Percentiles rank a stretch among this genome's conserved stretches.
Conservation (phyloP, 2,888 invertebrate genomes). For the Escarpia spicata region DNA sequence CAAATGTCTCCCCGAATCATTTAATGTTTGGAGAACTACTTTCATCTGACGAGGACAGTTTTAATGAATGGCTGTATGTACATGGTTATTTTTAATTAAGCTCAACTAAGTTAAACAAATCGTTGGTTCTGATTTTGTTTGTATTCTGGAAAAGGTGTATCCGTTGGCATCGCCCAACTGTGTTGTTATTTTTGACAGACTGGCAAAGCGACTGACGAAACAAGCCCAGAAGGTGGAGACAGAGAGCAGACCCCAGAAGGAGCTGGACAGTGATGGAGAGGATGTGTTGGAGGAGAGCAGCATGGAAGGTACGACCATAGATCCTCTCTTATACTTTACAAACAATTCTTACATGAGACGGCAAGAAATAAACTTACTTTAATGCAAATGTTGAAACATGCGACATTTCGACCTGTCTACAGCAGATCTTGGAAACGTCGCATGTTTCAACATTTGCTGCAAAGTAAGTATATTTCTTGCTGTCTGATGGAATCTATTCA, state of each 20-base stretch:
- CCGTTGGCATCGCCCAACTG: neutral
- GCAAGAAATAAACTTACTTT: no score
- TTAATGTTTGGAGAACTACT: no score
- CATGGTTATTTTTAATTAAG: neutral
- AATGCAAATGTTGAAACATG: no score
- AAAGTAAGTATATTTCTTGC: no score
- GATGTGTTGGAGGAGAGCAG: neutral
- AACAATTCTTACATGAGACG: neutral
- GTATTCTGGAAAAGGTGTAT: neutral
- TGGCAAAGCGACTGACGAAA: neutral
- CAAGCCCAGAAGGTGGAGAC: conserved; percentile 32
- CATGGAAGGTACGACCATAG: neutral
- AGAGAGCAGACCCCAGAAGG: conserved; percentile 21
- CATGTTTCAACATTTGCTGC: no score
- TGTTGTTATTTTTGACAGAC: conserved; percentile 19
- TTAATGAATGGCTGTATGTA: neutral
- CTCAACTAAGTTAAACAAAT: neutral
- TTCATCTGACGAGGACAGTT: no score
- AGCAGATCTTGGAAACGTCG: no score
- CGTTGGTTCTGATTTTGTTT: neutral
- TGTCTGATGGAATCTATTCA: no score
- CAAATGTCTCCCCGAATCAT: no score
- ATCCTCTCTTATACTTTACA: neutral
- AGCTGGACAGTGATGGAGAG: neutral
- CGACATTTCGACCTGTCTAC: no score